Evolutionary conservation across 2,888 invertebrate species (phyloP).

Genomic region (Deilephila elpenor): DNA sequence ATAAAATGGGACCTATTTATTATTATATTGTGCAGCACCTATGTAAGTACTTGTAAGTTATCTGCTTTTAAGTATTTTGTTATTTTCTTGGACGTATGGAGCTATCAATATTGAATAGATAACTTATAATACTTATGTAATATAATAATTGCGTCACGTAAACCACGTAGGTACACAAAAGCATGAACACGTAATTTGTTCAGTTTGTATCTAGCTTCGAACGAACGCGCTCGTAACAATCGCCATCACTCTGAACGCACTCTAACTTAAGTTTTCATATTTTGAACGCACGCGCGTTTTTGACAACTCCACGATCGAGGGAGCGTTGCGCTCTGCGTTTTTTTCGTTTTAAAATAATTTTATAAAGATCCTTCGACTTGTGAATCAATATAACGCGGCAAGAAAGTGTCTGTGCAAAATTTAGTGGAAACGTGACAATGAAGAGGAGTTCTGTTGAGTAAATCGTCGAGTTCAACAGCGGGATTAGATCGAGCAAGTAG

Average conservation of each 20-base stretch:
- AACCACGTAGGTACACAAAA: constrained; percentile 5
- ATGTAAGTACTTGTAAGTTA: background rate
- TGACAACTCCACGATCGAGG: constrained; percentile 52
- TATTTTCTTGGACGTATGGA: constrained; percentile 12
- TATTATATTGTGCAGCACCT: background rate
- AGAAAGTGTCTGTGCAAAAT: constrained; percentile 54
- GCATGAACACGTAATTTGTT: constrained; percentile 21
- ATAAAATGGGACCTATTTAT: too few relatives aligned
- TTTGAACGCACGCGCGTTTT: constrained; percentile 58
- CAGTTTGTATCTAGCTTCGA: constrained; percentile 33
- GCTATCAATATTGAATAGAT: constrained; percentile 19
- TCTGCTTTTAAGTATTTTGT: background rate
- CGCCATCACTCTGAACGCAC: constrained; percentile 43
- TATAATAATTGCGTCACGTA: constrained; percentile 13
- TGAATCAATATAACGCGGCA: constrained; percentile 41
- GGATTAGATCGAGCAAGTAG: constrained; percentile 48
- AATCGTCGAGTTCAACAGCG: constrained; percentile 50
- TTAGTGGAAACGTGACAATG: constrained; percentile 66
- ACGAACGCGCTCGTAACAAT: constrained; percentile 35
- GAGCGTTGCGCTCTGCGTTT: background rate
- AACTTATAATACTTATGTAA: constrained; percentile 14
- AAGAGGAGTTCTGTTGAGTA: constrained; percentile 52
- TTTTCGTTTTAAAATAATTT: constrained; percentile 20
- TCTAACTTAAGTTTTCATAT: constrained; percentile 36
- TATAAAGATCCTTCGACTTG: constrained; percentile 38